These are phyloP conservation scores for Taeniopygia guttata DNA, from an alignment of 2,797 vertebrate species.

Conservation along the genomic window DNA sequence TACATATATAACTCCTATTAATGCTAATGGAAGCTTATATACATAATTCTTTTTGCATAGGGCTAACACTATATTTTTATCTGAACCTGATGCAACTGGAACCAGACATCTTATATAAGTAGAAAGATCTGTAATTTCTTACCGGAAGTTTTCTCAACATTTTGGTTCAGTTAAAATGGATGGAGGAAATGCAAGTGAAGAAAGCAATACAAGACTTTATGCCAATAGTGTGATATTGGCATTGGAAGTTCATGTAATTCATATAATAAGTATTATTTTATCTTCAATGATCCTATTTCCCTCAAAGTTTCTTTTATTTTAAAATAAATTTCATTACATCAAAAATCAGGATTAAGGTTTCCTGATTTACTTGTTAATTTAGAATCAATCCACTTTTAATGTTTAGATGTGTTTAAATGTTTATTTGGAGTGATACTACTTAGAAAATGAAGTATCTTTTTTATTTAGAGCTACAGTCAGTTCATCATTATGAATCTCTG, in stretches of 20 bases:
- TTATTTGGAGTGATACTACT: background rate
- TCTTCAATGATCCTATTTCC: background rate
- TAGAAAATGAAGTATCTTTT: background rate
- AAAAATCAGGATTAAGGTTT: background rate
- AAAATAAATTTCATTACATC: background rate
- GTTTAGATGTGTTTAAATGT: background rate
- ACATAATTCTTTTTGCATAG: background rate
- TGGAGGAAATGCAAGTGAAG: background rate
- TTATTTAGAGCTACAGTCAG: background rate
- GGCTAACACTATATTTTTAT: conserved; percentile 36
- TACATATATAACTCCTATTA: conserved; percentile 61
- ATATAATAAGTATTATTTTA: background rate
- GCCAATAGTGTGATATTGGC: background rate
- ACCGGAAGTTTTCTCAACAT: background rate
- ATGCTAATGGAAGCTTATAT: conserved; percentile 48
- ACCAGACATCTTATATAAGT: background rate
- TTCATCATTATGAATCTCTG: background rate
- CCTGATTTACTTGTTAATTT: background rate
- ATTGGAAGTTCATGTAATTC: background rate
- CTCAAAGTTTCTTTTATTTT: background rate
- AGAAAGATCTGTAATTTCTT: background rate
- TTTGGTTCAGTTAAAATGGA: background rate
- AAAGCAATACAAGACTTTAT: background rate
- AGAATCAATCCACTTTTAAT: background rate
- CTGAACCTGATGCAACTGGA: conserved; percentile 27